A percentile compares a stretch with the other conserved stretches of the same genome.
Evolutionary conservation across 2,888 invertebrate species (phyloP).

Genomic region (Bembecia ichneumoniformis): DNA sequence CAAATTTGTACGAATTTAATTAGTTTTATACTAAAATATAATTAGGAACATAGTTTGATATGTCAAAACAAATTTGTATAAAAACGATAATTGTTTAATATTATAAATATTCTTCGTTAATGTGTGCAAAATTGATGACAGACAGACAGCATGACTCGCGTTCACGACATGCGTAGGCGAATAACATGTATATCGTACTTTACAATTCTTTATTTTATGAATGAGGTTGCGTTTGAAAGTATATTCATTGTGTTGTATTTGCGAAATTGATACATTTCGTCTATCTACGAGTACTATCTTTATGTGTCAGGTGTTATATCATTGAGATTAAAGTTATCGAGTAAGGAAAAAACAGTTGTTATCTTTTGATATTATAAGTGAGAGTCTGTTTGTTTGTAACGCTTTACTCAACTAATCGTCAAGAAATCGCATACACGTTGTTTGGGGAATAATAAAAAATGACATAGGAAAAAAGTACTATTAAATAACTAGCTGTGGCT

Average conservation of each 20-base stretch:
- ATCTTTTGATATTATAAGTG: too few species aligned
- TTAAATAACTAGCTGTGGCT: too few species aligned
- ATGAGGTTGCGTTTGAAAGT: constrained; percentile 18
- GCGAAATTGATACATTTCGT: constrained; percentile 16
- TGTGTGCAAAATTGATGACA: background rate
- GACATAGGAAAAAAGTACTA: too few species aligned
- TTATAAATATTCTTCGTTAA: background rate
- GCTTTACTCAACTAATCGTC: too few species aligned
- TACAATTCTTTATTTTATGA: constrained; percentile 12
- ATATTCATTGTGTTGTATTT: constrained; percentile 13
- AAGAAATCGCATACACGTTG: too few species aligned
- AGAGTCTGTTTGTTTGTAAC: too few species aligned
- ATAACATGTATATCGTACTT: constrained; percentile 11
- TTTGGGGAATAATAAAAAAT: too few species aligned
- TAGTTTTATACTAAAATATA: too few species aligned
- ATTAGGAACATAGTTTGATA: too few species aligned
- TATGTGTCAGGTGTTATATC: constrained; percentile 1
- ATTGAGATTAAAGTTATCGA: background rate
- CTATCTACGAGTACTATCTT: constrained; percentile 3
- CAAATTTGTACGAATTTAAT: too few species aligned
- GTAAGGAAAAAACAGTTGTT: background rate
- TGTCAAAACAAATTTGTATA: too few species aligned
- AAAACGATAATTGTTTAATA: background rate
- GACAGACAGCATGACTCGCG: constrained; percentile 2
- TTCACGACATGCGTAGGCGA: constrained; percentile 13